Evolutionary conservation across 2,888 invertebrate species (phyloP), one percentile per base, ranked within the genome.

Genomic region (Lampropteryx suffumata): DNA sequence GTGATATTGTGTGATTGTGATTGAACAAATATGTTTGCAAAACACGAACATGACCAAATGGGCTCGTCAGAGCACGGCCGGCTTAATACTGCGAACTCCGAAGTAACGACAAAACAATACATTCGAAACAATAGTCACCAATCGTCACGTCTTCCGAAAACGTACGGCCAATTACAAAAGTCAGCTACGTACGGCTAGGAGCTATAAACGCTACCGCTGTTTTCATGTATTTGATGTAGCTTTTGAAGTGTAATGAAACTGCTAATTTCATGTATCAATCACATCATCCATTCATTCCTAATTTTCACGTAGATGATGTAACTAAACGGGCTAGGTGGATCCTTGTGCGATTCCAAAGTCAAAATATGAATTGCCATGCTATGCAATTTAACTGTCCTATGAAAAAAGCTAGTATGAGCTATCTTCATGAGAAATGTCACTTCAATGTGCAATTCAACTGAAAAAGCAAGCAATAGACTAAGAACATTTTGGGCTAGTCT

Each of bases 81-180:
- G 13, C 41, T 28, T 21, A 13, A 34, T 32, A 10, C 24, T 9
- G 17, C 17, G n/a, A n/a, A n/a, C n/a, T n/a, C n/a, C 44, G 36
- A 13, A 29, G 21, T 30, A 40, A 47, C 29, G 35, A 34, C 37
- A 28, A 17, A 35, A 40, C 43, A 48, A 47, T 52, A 43, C 40
- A 17, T 36, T 40, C 35, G 39, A 40, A 53, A 53, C 45, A 53
- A 41, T 46, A 29, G 30, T 17, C 17, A 24, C 32, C 37, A 42
- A 41, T 42, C 41, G 41, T 40, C 35, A 40, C 5, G 13, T 27
- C 37, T 17, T 27, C 33, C 27, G 11, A 41, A 53, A 40, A 29
- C 14, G 45, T 37, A 42, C 29, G 26, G 11, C 36, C 39, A 50
- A 41, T 42, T 42, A 49, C 30, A 10, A 49, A 21, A 17, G 32